Evolutionary conservation across 2,888 invertebrate species (phyloP).

Genomic region (Drosophila austrosaltans): DNA sequence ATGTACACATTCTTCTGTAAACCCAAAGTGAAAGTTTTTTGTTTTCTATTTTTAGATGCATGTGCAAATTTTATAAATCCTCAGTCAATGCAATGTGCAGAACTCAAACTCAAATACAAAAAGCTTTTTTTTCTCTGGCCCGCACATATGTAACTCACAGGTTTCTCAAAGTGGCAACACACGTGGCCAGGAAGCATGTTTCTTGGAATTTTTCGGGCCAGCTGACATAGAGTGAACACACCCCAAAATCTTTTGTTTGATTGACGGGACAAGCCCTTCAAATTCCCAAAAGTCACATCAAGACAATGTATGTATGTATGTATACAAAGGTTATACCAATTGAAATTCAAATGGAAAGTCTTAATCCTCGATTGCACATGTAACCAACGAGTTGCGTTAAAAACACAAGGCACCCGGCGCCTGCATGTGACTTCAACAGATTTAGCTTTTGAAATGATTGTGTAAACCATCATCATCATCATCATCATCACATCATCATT

Average conservation of each 20-base stretch:
- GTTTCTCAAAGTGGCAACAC: slow-evolving; percentile 16
- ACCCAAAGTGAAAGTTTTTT: slow-evolving; percentile 8
- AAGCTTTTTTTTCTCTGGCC: too few relatives aligned
- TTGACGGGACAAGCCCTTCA: slow-evolving; percentile 39
- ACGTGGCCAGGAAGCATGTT: slow-evolving; percentile 56
- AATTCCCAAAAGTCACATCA: slow-evolving; percentile 33
- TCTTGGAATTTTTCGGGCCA: slow-evolving; percentile 16
- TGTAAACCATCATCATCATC: slow-evolving; percentile 49
- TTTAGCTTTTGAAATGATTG: slow-evolving; percentile 50
- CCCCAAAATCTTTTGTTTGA: slow-evolving; percentile 26
- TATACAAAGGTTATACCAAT: neutral
- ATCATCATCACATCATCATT: neutral
- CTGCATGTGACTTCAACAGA: slow-evolving; percentile 64
- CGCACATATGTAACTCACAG: neutral
- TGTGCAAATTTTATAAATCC: slow-evolving; percentile 31
- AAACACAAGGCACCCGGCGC: slow-evolving; percentile 54
- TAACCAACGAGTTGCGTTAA: slow-evolving; percentile 52
- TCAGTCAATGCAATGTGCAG: slow-evolving; percentile 60
- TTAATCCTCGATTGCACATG: slow-evolving; percentile 30
- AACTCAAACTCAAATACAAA: neutral
- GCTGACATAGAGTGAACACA: slow-evolving; percentile 24
- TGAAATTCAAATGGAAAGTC: slow-evolving; percentile 8
- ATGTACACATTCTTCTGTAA: neutral
- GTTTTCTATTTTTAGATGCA: slow-evolving; percentile 18
- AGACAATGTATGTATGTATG: neutral